Conservation (phyloP, 1,140 invertebrate species). For the Steinernema feltiae region DNA sequence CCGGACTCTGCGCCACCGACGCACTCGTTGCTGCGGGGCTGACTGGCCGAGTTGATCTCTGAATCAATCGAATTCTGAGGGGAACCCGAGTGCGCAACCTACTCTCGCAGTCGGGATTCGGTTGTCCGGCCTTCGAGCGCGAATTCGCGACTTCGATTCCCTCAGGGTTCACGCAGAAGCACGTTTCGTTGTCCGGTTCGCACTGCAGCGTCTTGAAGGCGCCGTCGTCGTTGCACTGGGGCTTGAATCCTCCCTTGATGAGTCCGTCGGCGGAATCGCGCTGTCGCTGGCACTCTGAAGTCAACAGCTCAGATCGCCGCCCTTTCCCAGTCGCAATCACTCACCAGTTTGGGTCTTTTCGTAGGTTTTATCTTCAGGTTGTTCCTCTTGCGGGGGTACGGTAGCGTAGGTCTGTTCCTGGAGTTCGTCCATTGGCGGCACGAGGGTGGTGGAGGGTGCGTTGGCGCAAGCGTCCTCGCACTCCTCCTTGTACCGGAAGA, state of each 20-base stretch:
- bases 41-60: conserved; percentile 42
- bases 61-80: conserved; percentile 8
- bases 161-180: conserved; percentile 51
- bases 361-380: neutral
- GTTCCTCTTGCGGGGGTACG: conserved; percentile 12
- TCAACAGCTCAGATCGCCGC: conserved; percentile 12
- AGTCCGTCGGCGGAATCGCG: conserved; percentile 32
- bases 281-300: conserved; percentile 50
- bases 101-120: conserved; percentile 54
- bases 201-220: conserved; percentile 45
- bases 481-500: conserved; percentile 58
- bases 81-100: conserved; percentile 14
- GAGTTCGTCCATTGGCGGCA: neutral
- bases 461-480: conserved; percentile 54
- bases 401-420: conserved; percentile 26
- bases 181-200: conserved; percentile 45
- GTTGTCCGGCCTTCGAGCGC: conserved; percentile 35
- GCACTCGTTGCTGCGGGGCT: conserved; percentile 45
- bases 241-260: conserved; percentile 50
- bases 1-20: conserved; percentile 37
- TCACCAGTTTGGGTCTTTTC: neutral
- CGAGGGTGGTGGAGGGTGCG: conserved; percentile 11
- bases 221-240: conserved; percentile 44
- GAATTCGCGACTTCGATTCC: conserved; percentile 56
- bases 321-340: conserved; percentile 9